Base-by-base conservation (phyloP, 2,113 vertebrate genomes). In the Spilogale gracilis region DNA sequence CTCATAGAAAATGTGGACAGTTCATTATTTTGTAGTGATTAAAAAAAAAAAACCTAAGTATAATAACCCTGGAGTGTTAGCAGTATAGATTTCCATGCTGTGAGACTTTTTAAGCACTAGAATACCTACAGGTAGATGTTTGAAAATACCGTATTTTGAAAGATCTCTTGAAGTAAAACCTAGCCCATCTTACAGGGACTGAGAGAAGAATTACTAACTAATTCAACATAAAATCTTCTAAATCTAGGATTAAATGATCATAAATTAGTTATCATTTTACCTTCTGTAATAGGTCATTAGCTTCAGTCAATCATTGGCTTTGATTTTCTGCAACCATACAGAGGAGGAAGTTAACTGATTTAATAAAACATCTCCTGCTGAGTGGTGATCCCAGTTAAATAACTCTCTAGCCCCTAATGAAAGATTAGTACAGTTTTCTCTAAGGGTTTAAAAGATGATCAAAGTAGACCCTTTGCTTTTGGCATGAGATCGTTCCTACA, bases 251-350 rank as follows among this genome's bases (percentile, higher is more conserved):
- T 58, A 17, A 61, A 5, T 48, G 32, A 83, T 87, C 30, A 73
- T 54, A 71, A 45, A 74, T 84, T 69, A 67, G 45, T 71, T 61
- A 63, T 32, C 52, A 5, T 79, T 92, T 97, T 92, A 92, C 32
- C 48, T 85, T 81, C 58, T 86, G 9, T 65, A 81, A 43, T 56
- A 86, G 25, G 17, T 48, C 17, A 48, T 94, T 83, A 23, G 11
- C 6, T 52, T 95, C 45, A 89, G 4, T 76, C 38, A 65, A 23
- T 38, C 45, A 63, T n/a, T 92, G 87, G 3, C 4, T 96, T 89
- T 69, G 60, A 74, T 81, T 60, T 84, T 78, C 54, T 91, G 23
- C 69, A 73, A n/a, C 50, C 30, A 61, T 18, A 73, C 16, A 78
- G 23, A 89, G 27, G 48, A 92, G 25, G 30, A 71, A 61, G 30